Evolutionary conservation across 2,888 invertebrate species (phyloP).

Genomic region (Danaus chrysippus): DNA sequence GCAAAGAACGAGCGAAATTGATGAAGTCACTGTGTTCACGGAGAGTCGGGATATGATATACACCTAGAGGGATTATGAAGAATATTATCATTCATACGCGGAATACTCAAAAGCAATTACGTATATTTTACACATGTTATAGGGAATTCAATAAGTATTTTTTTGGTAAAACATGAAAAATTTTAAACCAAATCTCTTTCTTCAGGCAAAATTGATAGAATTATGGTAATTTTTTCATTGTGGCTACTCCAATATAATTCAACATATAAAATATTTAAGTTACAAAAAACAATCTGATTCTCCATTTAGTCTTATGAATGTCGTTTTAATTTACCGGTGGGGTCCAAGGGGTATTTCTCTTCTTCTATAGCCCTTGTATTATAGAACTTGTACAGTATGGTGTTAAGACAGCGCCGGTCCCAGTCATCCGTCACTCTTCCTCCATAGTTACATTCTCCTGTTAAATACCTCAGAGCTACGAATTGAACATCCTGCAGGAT

Average conservation of each 20-base stretch:
- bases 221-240: no score
- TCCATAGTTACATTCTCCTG: constrained; percentile 97
- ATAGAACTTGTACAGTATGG: constrained; percentile 90
- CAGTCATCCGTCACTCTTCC: constrained; percentile 97
- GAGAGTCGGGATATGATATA: constrained; percentile 85
- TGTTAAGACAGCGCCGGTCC: constrained; percentile 92
- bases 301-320: not conserved
- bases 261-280: no score
- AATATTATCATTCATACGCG: no score
- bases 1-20: constrained; percentile 83
- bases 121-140: no score
- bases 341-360: constrained; percentile 83
- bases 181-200: no score
- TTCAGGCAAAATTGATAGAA: no score
- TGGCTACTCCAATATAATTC: no score
- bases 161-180: no score
- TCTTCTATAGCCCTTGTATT: constrained; percentile 82
- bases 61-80: constrained; percentile 54
- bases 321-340: constrained; percentile 63
- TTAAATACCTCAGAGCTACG: constrained; percentile 92
- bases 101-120: no score
- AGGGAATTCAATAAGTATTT: no score
- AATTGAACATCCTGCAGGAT: constrained; percentile 84
- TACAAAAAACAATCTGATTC: constrained; percentile 1
- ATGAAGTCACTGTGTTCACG: constrained; percentile 86